These are phyloP conservation scores for Ennomos erosarius DNA, from an alignment of 2,888 invertebrate genomes.

Conservation along the genomic window DNA sequence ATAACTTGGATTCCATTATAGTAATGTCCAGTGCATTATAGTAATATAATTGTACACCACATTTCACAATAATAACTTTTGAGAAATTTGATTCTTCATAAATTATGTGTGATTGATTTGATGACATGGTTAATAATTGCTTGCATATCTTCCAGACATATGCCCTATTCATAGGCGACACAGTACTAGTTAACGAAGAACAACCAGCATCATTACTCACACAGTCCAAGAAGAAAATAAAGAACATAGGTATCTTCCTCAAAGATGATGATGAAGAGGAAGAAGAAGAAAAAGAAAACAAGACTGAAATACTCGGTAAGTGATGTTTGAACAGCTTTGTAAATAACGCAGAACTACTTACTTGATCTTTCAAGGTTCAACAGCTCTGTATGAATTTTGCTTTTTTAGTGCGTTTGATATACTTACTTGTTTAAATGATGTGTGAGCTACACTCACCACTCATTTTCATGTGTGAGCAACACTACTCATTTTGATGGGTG, in stretches of 20 bases:
- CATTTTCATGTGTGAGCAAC: too few relatives aligned
- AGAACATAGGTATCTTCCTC: slow-evolving; percentile 97
- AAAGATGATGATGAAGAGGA: slow-evolving; percentile 96
- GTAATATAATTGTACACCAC: too few relatives aligned
- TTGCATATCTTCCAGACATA: slow-evolving; percentile 81
- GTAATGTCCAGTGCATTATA: too few relatives aligned
- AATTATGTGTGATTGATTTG: too few relatives aligned
- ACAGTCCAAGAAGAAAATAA: slow-evolving; percentile 96
- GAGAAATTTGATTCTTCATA: too few relatives aligned
- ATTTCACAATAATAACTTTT: too few relatives aligned
- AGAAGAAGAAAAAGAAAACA: slow-evolving; percentile 92
- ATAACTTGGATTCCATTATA: too few relatives aligned
- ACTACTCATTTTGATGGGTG: too few relatives aligned
- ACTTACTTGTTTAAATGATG: too few relatives aligned
- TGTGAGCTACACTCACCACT: too few relatives aligned
- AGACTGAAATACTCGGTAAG: slow-evolving; percentile 89
- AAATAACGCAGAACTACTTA: slow-evolving; percentile 23
- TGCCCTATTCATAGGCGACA: slow-evolving; percentile 98
- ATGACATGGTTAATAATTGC: background rate
- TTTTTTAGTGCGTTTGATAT: slow-evolving; percentile 9
- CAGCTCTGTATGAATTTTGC: slow-evolving; percentile 22
- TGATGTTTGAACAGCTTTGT: slow-evolving; percentile 28
- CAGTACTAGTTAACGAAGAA: slow-evolving; percentile 97
- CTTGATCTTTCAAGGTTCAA: slow-evolving; percentile 21
- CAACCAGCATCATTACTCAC: slow-evolving; percentile 94